phyloP scores from a whole-genome alignment of 2,888 invertebrate species.

The Oasisia sp. region DNA sequence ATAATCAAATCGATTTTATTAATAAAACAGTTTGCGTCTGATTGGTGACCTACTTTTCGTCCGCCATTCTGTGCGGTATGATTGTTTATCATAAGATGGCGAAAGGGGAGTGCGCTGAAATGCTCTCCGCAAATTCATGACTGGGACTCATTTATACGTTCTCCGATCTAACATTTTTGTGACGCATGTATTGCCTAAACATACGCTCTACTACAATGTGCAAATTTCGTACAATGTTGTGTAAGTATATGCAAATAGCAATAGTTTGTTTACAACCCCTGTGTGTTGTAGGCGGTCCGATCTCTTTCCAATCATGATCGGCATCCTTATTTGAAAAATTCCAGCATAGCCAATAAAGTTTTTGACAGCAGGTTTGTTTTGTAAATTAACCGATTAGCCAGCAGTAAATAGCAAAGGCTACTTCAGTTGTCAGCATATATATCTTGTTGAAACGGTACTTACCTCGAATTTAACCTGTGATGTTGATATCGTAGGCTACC shows the following conservation, averaged over 20 bases:
- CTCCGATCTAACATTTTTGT: neutral
- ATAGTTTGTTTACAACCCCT: neutral
- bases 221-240: slow-evolving; percentile 1
- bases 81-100: slow-evolving; percentile 17
- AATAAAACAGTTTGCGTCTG: slow-evolving; percentile 3
- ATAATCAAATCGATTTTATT: neutral
- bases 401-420: neutral
- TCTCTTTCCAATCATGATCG: neutral
- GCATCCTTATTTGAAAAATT: neutral
- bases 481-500: neutral
- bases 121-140: slow-evolving; percentile 6
- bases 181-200: neutral
- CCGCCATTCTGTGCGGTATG: slow-evolving; percentile 11
- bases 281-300: neutral
- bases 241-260: neutral
- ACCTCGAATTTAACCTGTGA: neutral
- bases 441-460: neutral
- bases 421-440: neutral
- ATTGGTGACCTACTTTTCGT: slow-evolving; percentile 17
- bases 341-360: neutral
- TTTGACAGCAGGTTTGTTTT: neutral
- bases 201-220: neutral
- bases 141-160: neutral
- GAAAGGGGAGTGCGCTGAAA: slow-evolving; percentile 17
- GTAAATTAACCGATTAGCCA: neutral